Percentiles rank a stretch among this genome's conserved stretches.
phyloP scores from a whole-genome alignment of 1,140 invertebrate species.

The Musca domestica region DNA sequence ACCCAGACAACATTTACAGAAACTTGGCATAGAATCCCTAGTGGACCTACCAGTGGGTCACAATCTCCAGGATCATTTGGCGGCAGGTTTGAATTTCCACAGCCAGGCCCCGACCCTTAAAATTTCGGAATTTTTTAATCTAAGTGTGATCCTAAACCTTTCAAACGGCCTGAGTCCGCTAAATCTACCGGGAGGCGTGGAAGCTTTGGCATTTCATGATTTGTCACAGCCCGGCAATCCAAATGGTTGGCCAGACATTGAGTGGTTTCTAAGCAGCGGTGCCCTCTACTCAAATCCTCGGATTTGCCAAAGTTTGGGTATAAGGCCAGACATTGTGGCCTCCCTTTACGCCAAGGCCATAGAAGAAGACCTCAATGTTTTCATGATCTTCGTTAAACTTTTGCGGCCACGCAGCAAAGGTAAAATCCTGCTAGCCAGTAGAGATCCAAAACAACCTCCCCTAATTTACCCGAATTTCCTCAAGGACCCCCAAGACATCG shows the following conservation, averaged over 20 bases:
- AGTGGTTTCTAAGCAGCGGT: conserved; percentile 84
- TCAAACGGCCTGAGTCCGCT: conserved; percentile 77
- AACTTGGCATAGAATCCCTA: conserved; percentile 70
- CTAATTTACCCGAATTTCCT: conserved; percentile 89
- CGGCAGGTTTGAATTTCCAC: conserved; percentile 70
- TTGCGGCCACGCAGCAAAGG: conserved; percentile 78
- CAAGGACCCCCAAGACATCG: conserved; percentile 71
- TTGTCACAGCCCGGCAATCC: conserved; percentile 74
- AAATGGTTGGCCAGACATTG: conserved; percentile 76
- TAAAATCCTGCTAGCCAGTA: conserved; percentile 68
- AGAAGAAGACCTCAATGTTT: conserved; percentile 76
- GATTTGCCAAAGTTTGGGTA: conserved; percentile 74
- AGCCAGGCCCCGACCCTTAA: conserved; percentile 56
- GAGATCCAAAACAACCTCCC: conserved; percentile 82
- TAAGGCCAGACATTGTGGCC: conserved; percentile 77
- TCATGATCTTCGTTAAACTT: conserved; percentile 75
- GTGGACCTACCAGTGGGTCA: conserved; percentile 73
- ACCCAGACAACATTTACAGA: conserved; percentile 69
- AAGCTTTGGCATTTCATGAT: conserved; percentile 81
- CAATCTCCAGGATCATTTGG: conserved; percentile 80
- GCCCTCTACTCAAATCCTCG: conserved; percentile 76
- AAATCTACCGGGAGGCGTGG: conserved; percentile 80
- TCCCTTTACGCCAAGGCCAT: conserved; percentile 73
- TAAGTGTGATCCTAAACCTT: conserved; percentile 60
- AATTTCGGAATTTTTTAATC: conserved; percentile 29